These are phyloP conservation scores for Drosophila bocqueti DNA, from an alignment of 1,140 invertebrate genomes.

Conservation along the genomic window DNA sequence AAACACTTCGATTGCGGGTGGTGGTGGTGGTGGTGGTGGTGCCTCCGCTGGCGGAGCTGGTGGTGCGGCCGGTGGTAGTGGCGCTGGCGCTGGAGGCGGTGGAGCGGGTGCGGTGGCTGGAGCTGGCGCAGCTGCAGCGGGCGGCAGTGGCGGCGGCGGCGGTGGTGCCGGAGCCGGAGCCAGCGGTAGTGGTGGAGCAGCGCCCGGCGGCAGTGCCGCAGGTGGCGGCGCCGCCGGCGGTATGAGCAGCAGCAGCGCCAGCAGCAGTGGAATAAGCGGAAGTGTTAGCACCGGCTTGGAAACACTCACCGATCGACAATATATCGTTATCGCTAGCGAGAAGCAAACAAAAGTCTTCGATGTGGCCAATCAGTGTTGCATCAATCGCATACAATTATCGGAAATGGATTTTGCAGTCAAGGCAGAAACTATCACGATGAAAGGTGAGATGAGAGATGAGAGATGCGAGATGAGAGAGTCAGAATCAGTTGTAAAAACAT, in stretches of 20 bases:
- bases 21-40: conserved; percentile 54
- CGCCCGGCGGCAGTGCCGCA: conserved; percentile 74
- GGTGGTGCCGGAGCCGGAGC: conserved; percentile 4
- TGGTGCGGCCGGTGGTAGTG: conserved; percentile 39
- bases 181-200: neutral
- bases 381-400: conserved; percentile 93
- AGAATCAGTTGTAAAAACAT: neutral
- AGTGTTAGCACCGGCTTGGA: conserved; percentile 85
- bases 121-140: conserved; percentile 27
- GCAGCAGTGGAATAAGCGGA: conserved; percentile 84
- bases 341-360: conserved; percentile 97
- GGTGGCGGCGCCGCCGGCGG: conserved; percentile 22
- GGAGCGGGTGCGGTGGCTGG: conserved; percentile 38
- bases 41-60: conserved; percentile 73
- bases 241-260: conserved; percentile 68
- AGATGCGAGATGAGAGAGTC: too few relatives aligned
- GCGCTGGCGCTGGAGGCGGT: conserved; percentile 38
- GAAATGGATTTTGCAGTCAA: conserved; percentile 97
- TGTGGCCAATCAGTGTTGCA: conserved; percentile 96
- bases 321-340: conserved; percentile 96
- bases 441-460: conserved; percentile 88
- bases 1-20: conserved; percentile 70
- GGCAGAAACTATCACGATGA: conserved; percentile 96
- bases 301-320: conserved; percentile 93
- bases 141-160: conserved; percentile 5